phyloP scores from a whole-genome alignment of 2,888 invertebrate species.

The Theretra japonica region DNA sequence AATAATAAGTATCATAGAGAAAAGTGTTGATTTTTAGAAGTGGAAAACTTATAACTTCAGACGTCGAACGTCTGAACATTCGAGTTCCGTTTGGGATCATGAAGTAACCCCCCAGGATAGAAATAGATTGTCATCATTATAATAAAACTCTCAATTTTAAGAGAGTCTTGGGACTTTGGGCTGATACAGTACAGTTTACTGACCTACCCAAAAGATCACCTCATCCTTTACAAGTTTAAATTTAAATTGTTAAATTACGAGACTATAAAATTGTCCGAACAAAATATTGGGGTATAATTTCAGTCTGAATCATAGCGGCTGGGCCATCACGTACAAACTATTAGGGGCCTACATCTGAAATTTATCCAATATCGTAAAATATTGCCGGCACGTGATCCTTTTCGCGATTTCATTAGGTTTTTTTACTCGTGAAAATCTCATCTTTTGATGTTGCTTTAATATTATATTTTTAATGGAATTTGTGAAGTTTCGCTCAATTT shows the following conservation, averaged over 20 bases:
- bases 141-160: too few species aligned
- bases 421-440: conserved; percentile 36
- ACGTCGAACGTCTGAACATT: too few species aligned
- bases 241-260: not conserved
- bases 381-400: conserved; percentile 60
- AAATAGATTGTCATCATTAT: too few species aligned
- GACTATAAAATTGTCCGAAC: not conserved
- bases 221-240: too few species aligned
- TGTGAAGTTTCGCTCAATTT: conserved; percentile 1
- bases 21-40: too few species aligned
- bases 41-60: too few species aligned
- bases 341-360: conserved; percentile 60
- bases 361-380: conserved; percentile 68
- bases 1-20: too few species aligned
- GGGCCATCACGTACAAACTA: conserved; percentile 57
- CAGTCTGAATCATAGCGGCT: conserved; percentile 22
- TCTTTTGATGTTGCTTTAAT: conserved; percentile 13
- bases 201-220: too few species aligned
- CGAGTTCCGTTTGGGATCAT: too few species aligned
- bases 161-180: too few species aligned
- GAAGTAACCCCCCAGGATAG: too few species aligned
- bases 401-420: conserved; percentile 51
- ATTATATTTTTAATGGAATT: conserved; percentile 14
- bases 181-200: too few species aligned
- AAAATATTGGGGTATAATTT: conserved; percentile 26